Base-by-base conservation (phyloP, 2,797 vertebrate species). In the Cynopterus sphinx region DNA sequence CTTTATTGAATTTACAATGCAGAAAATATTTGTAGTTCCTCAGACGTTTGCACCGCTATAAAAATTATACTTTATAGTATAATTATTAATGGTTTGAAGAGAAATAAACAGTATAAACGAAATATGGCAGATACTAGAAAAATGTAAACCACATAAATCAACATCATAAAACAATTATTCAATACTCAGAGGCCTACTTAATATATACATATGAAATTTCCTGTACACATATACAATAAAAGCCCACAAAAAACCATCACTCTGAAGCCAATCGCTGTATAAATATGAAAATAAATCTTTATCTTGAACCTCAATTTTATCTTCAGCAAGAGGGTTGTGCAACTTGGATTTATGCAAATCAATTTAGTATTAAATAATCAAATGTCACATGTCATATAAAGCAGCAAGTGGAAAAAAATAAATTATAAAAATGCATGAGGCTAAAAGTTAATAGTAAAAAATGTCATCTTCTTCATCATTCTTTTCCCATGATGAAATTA, bases 1-100 rank as follows among this genome's bases (percentile, higher is more conserved):
- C 46, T 98, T 98, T 97, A 98, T 98, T 98, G 87, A 90, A 97
- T 97, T 95, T 92, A 41, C 61, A 98, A 96, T 24, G 91, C 39
- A 96, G 71, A 94, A 93, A 97, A 91, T 70, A 46, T 46, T 13
- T 95, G 61, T 12, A 55, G 93, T 59, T 96, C 96, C 97, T 97
- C 67, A 96, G 96, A 95, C 26, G 95, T 43, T 91, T 57, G 51
- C 59, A 97, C 28, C 82, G 61, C 70, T 63, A 93, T 96, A 97
- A 97, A 97, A 98, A 95, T 92, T 90, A 97, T 6, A 91, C 46
- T 97, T 94, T 88, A 93, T 90, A 88, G 89, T 85, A 33, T 92
- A 97, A 95, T 96, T 90, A 98, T 97, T 71, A 91, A 74, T 95
- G 83, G 65, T 88, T 98, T 95, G 87, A 96, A 95, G 49, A 97